Evolutionary conservation across 2,113 vertebrate species (phyloP), one percentile per base, ranked within the genome.

Genomic region (Scatophagus argus): DNA sequence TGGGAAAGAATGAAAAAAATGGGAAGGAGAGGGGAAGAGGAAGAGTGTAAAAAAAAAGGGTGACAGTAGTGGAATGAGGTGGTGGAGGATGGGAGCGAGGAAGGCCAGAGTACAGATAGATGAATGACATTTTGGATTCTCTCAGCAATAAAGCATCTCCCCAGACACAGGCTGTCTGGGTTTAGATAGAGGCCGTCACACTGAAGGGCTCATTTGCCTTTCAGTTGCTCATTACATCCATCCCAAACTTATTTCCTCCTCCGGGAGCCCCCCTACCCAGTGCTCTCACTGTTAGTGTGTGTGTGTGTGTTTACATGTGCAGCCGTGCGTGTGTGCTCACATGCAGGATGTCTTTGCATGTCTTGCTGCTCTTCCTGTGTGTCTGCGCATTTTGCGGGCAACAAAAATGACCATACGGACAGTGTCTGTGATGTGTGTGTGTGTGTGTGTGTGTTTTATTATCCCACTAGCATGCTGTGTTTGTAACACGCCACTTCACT

Each of bases 101-200:
- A 55, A 36, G 62, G 77, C 39, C 3, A 0, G 63, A 55, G 70
- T 9, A 59, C 81, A 52, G 81, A 82, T 51, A 80, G 85, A 91
- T 91, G 90, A 90, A 71, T 89, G 92, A 88, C 92, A 86, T 92
- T 89, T 92, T 91, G 77, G 91, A 85, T 89, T 90, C 83, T 85
- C 83, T 83, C 91, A 82, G 92, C 91, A 91, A 89, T 91, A 90
- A 89, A 79, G 89, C 16, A 29, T 81, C 70, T 92, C 89, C 92
- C 87, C 2, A 49, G 89, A 93, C 75, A 31, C 85, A 25, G 62
- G 80, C 89, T 91, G 90, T 90, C 91, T 83, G 81, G 76, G 83
- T 88, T 81, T 82, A 82, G 90, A 92, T 89, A 78, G 77, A 83
- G 77, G 82, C 74, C 74, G 74, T 92, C 88, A 88, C 80, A 90